Base-by-base conservation (phyloP, 2,888 invertebrate genomes). In the Tillus elongatus region DNA sequence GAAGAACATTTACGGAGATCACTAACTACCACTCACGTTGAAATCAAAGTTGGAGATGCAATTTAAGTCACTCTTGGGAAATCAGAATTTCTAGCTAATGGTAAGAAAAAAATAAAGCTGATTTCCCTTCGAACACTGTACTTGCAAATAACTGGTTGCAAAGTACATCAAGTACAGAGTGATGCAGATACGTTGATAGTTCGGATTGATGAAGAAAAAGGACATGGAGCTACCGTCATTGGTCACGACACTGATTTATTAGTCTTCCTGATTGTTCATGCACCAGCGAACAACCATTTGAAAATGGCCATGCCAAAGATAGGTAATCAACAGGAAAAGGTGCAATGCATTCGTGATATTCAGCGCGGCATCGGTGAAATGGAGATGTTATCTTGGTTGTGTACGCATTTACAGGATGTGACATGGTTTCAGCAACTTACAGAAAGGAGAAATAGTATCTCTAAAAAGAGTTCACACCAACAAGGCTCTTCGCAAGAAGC, bases 281-380 rank as follows among this genome's bases (percentile, higher is more conserved):
- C 24, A 19, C 24, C 24, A 8, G 6, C 24, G 24, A n/a, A n/a
- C n/a, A n/a, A n/a, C n/a, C n/a, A n/a, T n/a, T n/a, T n/a, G n/a
- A n/a, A n/a, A 15, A 52, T 51, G 26, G 46, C n/a, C 24, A n/a
- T 19, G n/a, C 24, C 24, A 8, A 19, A 19, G n/a, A 19, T 8
- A 19, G 24, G 24, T 8, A 19, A 19, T 19, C 24, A 19, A 6
- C 24, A 19, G 24, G 24, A 19, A 19, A 19, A 19, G n/a, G 24
- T 19, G 24, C n/a, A 19, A 6, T 8, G 6, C n/a, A 19, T 19
- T 19, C n/a, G 6, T 19, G 24, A 19, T n/a, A 19, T 19, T 19
- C 24, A 19, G 24, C 24, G n/a, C 6, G 24, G 24, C 24, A n/a
- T 19, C n/a, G 24, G 24, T 6, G 24, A 19, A 8, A 19, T 19